Base-by-base conservation (phyloP, 1,140 invertebrate species). In the Aphaenogaster ashmeadi region DNA sequence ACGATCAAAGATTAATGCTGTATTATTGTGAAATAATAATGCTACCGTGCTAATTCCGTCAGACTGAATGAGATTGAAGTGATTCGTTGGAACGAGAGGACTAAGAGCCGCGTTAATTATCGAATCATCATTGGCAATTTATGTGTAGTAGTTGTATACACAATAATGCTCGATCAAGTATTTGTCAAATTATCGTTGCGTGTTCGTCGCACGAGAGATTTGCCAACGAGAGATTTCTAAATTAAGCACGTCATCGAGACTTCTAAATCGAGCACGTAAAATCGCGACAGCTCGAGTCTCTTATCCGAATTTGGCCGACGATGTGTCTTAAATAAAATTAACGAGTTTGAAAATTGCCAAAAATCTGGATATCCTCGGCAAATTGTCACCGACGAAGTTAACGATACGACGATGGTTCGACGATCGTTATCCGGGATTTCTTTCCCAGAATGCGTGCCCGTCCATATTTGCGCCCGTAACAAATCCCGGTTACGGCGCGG, bases 61-160 rank as follows among this genome's bases (percentile, higher is more conserved):
- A 21, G 13, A 18, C 18, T 47, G 80, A 58, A 60, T 3, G 80
- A 56, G 80, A 74, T 84, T 74, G 33, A 60, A 84, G 38, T 38
- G 54, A 84, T 74, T 27, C 13, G 52, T 47, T 71, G 4, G 8
- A 69, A 21, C n/a, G 54, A 58, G 38, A 71, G 66, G 11, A 72
- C 18, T 60, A 72, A 74, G 67, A 83, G 80, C 21, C 36, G 2
- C 38, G 47, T 66, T 83, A 83, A 83, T 84, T 74, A 84, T 74
- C 54, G 67, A 72, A 72, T 81, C 21, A 27, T 33, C 21, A 58
- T 58, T 72, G 38, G 33, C 44, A 44, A 74, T 58, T 60, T 60
- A 18, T 74, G 54, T 36, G 18, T 60, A 27, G 54, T 44, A 54
- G 47, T n/a, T 27, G 69, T 11, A 62, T 38, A 18, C 18, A 13